Base-by-base conservation (phyloP, 2,113 vertebrate genomes). In the Osmerus eperlanus region DNA sequence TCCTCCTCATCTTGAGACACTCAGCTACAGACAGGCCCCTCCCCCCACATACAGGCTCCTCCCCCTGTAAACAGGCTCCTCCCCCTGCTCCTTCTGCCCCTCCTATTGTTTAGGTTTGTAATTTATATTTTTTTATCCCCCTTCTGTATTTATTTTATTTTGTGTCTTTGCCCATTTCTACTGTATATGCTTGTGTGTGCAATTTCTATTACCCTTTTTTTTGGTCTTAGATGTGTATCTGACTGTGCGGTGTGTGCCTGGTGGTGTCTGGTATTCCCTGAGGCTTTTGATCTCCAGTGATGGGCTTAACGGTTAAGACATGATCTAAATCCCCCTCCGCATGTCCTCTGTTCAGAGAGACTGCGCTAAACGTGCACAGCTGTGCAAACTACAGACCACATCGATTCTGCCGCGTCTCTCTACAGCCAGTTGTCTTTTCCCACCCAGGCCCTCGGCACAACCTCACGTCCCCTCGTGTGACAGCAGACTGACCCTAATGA, bases 141-240 rank as follows among this genome's bases (percentile, higher is more conserved):
- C 56, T 68, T 80, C 70, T 56, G 78, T 86, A 86, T 90, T 91
- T 90, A 87, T 91, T 89, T 79, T 77, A 41, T 41, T 91, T 80
- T 90, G 83, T 88, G 79, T 82, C 85, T 85, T 86, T 76, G 85
- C 84, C 78, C 81, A 75, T 89, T 90, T 89, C 90, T 93, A 91
- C 91, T 91, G 90, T 92, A 92, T 90, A 90, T 84, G 81, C 82
- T 73, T 47, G 78, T 87, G 88, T 88, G 90, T 91, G 90, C 90
- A 91, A 92, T 92, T 86, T 13, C 21, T 77, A 53, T 67, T 68
- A 7, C 7, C 36, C 65, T 55, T 61, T 58, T 23, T 76, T 81
- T 77, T 70, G 55, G 32, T 86, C 70, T 84, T 72, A 25, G 75
- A 77, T 80, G 82, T 81, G 36, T 84, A 60, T 70, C 15, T 6